Percentiles rank a stretch among this genome's conserved stretches.
phyloP scores from a whole-genome alignment of 2,797 vertebrate genomes.

The Molothrus ater region DNA sequence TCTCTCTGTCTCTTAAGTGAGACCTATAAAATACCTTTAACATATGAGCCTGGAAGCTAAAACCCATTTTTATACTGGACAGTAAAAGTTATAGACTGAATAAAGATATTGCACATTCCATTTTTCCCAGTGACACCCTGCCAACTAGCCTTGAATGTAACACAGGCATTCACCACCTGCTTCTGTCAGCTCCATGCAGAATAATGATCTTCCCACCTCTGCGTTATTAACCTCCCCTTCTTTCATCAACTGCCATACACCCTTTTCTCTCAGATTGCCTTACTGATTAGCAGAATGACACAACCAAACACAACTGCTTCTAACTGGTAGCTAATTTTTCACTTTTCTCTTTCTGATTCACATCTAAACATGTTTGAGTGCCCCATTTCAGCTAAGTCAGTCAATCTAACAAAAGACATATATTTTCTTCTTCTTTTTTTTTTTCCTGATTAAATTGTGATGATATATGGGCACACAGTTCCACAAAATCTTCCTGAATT shows the following conservation, averaged over 20 bases:
- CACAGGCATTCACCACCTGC: not conserved
- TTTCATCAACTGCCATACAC: not conserved
- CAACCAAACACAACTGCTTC: not conserved
- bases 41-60: slow-evolving; percentile 15
- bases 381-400: not conserved
- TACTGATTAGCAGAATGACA: not conserved
- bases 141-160: not conserved
- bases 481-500: not conserved
- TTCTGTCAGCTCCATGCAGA: not conserved
- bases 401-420: not conserved
- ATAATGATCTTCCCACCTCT: not conserved
- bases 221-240: not conserved
- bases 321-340: not conserved
- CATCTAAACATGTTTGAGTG: not conserved
- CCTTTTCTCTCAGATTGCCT: not conserved
- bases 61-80: slow-evolving; percentile 10
- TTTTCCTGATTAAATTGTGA: not conserved
- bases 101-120: not conserved
- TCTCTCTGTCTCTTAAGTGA: not conserved
- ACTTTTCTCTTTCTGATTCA: not conserved
- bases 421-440: not conserved
- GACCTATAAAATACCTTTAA: slow-evolving; percentile 43
- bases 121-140: not conserved
- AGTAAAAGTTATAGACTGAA: slow-evolving; percentile 50
- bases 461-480: not conserved